phyloP scores from a whole-genome alignment of 2,888 invertebrate species.

The Sesamia inferens region DNA sequence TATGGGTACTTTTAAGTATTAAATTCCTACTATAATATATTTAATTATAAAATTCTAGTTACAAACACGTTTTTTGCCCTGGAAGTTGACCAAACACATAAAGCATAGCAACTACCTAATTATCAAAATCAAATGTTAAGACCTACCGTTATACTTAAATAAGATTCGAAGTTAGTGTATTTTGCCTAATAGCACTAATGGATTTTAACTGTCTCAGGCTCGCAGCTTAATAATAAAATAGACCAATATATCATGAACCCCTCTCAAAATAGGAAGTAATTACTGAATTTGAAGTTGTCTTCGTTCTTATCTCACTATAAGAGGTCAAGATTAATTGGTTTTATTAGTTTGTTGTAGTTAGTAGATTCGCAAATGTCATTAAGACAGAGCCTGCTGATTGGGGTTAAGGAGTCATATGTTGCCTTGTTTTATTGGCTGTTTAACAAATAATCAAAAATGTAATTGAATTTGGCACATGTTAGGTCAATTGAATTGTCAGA shows the following conservation, averaged over 20 bases:
- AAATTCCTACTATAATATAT: neutral
- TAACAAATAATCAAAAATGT: conserved; percentile 20
- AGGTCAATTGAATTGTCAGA: too few species aligned
- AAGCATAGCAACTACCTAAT: conserved; percentile 4
- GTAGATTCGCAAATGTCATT: conserved; percentile 37
- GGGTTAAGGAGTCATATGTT: conserved; percentile 39
- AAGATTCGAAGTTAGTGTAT: conserved; percentile 32
- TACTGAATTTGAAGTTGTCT: neutral
- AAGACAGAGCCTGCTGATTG: conserved; percentile 50
- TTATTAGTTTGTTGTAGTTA: conserved; percentile 9
- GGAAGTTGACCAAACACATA: conserved; percentile 8
- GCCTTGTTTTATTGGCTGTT: conserved; percentile 34
- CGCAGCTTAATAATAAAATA: conserved; percentile 44
- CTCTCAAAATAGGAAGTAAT: neutral
- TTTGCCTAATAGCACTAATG: conserved; percentile 58
- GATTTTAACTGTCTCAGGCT: conserved; percentile 61
- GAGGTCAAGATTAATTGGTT: conserved; percentile 23
- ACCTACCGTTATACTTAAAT: conserved; percentile 49
- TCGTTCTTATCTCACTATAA: neutral
- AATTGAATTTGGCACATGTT: conserved; percentile 20
- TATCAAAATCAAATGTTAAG: conserved; percentile 38
- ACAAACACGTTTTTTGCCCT: neutral
- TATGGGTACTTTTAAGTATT: neutral
- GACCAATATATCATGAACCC: conserved; percentile 13
- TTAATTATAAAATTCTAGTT: neutral